Evolutionary conservation across 92 coral and sea anemone genomes (phyloP).

Genomic region (Epizoanthus rinbou): DNA sequence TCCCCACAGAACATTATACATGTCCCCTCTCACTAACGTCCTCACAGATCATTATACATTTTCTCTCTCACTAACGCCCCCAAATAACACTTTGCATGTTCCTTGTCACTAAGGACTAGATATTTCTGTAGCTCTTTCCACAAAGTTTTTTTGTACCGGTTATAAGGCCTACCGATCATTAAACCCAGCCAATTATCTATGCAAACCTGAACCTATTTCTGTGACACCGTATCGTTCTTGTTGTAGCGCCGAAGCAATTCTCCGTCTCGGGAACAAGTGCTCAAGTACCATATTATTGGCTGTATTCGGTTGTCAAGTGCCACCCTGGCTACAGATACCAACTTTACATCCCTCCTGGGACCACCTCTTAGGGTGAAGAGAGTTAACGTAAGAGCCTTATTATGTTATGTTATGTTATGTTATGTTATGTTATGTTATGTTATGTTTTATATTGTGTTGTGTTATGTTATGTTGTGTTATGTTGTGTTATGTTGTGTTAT

Average conservation of each 20-base stretch:
- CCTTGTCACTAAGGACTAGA: no score
- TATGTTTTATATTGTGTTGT: no score
- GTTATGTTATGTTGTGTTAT: no score
- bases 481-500: no score
- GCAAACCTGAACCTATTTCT: neutral
- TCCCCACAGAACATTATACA: no score
- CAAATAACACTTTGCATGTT: no score
- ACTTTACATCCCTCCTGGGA: constrained; percentile 74
- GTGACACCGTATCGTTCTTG: neutral
- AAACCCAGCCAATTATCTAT: no score
- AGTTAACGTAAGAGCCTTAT: constrained; percentile 39
- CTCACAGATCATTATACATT: no score
- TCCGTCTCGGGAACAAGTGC: constrained; percentile 41
- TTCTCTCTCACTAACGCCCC: no score
- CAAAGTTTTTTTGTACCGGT: neutral
- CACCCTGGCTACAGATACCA: constrained; percentile 38
- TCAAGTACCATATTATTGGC: constrained; percentile 76
- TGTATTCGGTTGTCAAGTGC: constrained; percentile 66
- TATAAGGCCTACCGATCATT: no score
- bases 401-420: neutral
- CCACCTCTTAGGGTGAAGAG: constrained; percentile 59
- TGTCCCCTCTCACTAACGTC: no score
- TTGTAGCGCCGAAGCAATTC: constrained; percentile 78
- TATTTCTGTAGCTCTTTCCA: neutral
- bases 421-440: no score